Evolutionary conservation across 2,113 vertebrate genomes (phyloP), one percentile per base, ranked within the genome.

Genomic region (Egretta garzetta): DNA sequence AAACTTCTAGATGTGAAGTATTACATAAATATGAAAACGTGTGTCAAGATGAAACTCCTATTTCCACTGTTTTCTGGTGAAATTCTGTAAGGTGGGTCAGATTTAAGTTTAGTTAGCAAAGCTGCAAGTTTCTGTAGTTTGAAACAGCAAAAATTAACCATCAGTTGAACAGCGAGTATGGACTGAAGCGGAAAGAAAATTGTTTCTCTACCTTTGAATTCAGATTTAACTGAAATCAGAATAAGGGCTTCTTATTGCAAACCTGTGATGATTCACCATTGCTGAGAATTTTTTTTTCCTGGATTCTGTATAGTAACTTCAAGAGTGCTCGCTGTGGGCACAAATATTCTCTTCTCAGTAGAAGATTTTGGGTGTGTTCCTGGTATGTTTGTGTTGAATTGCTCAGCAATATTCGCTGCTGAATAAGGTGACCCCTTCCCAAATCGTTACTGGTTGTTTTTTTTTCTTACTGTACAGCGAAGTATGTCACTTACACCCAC

Each of bases 281-380:
- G 66, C 86, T 97, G 83, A 96, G 91, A 96, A 95, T 88, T 95
- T 91, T 97, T 97, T 97, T 95, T 96, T 97, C 70, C 37, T 94
- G 76, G 74, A 92, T 96, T 87, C 80, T 87, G n/a, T 55, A 41
- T 64, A 94, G 83, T 94, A 93, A 91, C 88, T 82, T 97, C 87
- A 74, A 76, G 77, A 93, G 17, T 81, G 17, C 27, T 94, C 6
- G 0, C 72, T 87, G 62, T 53, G 66, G 66, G 49, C 37, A 56
- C 60, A 92, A 75, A 64, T 84, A 58, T 1, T 76, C 58, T 90
- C 37, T 93, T 94, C 83, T 95, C 80, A 94, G 94, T 87, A 96
- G 73, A 88, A 45, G 26, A 19, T 62, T 28, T 56, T 23, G 56
- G 22, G 9, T 9, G 1, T 27, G 28, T 96, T 96, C 94, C 74